Conservation (phyloP, 2,888 invertebrate genomes). For the Hypolimnas misippus region DNA sequence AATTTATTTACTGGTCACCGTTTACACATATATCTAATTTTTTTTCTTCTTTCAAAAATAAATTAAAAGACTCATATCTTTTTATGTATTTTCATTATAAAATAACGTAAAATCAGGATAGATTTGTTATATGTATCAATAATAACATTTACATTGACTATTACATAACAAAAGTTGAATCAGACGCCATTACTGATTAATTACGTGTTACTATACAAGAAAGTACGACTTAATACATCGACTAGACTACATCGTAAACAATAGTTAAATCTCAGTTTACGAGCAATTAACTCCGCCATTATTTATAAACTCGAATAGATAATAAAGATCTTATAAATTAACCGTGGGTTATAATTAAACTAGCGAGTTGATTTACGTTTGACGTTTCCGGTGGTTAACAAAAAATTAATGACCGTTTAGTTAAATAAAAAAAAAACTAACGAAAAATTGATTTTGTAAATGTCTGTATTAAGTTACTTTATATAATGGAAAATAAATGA, state of each 20-base stretch:
- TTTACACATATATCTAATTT: too few species aligned
- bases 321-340: constrained; percentile 33
- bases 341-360: constrained; percentile 29
- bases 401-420: not conserved
- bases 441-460: not conserved
- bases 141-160: too few species aligned
- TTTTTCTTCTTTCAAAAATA: too few species aligned
- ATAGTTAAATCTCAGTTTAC: constrained; percentile 27
- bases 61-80: too few species aligned
- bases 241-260: constrained; percentile 24
- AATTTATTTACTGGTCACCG: too few species aligned
- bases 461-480: not conserved
- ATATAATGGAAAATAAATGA: too few species aligned
- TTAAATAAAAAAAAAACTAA: not conserved
- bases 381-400: constrained; percentile 11
- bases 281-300: constrained; percentile 33
- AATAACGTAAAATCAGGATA: too few species aligned
- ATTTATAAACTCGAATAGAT: constrained; percentile 31
- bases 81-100: too few species aligned
- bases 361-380: constrained; percentile 30
- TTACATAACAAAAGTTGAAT: too few species aligned
- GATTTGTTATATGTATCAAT: too few species aligned
- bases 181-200: too few species aligned
- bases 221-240: not conserved
- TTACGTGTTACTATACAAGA: too few species aligned